These are phyloP conservation scores for Rattus norvegicus DNA, from an alignment of 2,113 vertebrate genomes.

Conservation along the genomic window DNA sequence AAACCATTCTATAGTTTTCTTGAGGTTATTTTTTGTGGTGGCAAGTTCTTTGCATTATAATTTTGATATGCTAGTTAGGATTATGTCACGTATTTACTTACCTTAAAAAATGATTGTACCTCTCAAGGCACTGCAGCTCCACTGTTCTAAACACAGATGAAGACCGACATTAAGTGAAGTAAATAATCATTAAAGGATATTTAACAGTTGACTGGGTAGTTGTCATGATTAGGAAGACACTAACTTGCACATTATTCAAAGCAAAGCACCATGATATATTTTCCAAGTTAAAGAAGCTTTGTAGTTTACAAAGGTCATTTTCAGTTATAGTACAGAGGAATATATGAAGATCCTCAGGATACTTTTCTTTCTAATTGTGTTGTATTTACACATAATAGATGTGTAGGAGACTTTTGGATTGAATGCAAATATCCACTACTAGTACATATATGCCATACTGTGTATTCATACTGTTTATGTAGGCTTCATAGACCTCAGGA, in stretches of 20 bases:
- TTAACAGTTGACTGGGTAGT: slow-evolving; percentile 68
- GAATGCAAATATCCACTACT: neutral
- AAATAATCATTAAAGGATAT: slow-evolving; percentile 76
- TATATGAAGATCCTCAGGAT: slow-evolving; percentile 13
- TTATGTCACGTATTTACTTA: slow-evolving; percentile 31
- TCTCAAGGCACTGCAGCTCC: slow-evolving; percentile 23
- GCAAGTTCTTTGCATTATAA: neutral
- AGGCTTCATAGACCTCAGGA: neutral
- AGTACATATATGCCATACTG: neutral
- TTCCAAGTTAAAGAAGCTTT: slow-evolving; percentile 74
- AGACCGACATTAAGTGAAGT: slow-evolving; percentile 61
- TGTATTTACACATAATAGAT: slow-evolving; percentile 48
- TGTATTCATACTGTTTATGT: neutral
- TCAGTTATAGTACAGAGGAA: slow-evolving; percentile 15
- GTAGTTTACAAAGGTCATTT: slow-evolving; percentile 59
- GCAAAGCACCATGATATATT: slow-evolving; percentile 67
- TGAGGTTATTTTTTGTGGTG: slow-evolving; percentile 10
- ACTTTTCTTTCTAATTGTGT: slow-evolving; percentile 3
- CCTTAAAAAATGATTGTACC: slow-evolving; percentile 38
- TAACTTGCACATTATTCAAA: slow-evolving; percentile 72
- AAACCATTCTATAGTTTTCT: slow-evolving; percentile 40
- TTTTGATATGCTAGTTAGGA: slow-evolving; percentile 67
- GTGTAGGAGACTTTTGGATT: neutral
- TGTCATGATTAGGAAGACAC: slow-evolving; percentile 69
- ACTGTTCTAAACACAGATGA: slow-evolving; percentile 58